Conservation (phyloP, 2,797 vertebrate species). For the Clarias fuscus region DNA sequence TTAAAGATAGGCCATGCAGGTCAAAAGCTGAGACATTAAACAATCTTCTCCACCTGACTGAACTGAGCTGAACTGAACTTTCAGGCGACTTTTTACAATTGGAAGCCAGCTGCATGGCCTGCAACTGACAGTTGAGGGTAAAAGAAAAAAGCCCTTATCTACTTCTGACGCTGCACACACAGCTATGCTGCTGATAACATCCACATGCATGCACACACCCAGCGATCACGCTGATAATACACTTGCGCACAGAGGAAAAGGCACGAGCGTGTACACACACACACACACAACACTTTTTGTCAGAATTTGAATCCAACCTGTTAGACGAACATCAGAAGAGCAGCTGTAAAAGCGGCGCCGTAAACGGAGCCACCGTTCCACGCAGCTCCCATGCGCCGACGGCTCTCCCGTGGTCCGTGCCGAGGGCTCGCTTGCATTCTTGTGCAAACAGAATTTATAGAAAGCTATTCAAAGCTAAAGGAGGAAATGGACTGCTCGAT, state of each 20-base stretch:
- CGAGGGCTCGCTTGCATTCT: background rate
- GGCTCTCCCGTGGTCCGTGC: background rate
- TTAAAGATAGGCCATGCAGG: background rate
- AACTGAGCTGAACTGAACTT: background rate
- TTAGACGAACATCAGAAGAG: background rate
- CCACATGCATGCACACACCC: conserved; percentile 46
- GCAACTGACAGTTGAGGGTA: background rate
- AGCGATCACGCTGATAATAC: conserved; percentile 60
- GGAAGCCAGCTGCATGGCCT: background rate
- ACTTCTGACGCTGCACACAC: conserved; percentile 53
- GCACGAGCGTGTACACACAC: conserved; percentile 20
- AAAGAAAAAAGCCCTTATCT: background rate
- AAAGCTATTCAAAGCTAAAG: conserved; percentile 5
- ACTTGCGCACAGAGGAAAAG: background rate
- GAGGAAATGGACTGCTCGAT: conserved; percentile 15
- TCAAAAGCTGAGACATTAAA: background rate
- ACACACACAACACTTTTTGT: background rate
- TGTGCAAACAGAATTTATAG: background rate
- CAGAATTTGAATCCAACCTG: background rate
- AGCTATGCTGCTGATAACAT: conserved; percentile 65
- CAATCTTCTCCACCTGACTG: background rate
- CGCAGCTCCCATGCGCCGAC: background rate
- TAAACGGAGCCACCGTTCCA: conserved; percentile 16
- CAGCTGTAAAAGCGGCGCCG: background rate
- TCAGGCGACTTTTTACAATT: background rate